Evolutionary conservation across 2,113 vertebrate species (phyloP).

Genomic region (Trachemys scripta): DNA sequence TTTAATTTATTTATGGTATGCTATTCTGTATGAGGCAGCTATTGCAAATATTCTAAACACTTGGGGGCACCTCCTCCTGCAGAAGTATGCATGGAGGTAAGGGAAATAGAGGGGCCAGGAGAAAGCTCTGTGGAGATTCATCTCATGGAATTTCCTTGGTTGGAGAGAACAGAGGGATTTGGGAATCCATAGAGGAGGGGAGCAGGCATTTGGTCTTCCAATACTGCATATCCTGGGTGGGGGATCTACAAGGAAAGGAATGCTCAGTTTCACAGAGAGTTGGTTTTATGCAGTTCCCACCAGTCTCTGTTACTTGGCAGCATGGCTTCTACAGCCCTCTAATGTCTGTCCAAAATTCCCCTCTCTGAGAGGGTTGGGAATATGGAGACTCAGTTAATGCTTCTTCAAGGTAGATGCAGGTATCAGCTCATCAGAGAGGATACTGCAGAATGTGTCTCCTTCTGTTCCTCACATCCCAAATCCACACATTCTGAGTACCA

Average conservation of each 20-base stretch:
- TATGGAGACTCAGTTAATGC: no score
- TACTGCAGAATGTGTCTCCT: no score
- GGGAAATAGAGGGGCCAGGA: not conserved
- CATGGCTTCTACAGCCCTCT: not conserved
- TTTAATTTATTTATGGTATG: not conserved
- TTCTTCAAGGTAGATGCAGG: no score
- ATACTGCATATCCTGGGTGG: not conserved
- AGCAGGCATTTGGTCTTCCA: not conserved
- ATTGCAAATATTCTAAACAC: not conserved
- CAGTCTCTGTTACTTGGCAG: not conserved
- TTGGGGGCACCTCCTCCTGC: not conserved
- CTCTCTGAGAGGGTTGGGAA: not conserved
- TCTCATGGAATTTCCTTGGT: not conserved
- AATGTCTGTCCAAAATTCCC: not conserved
- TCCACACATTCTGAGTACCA: no score
- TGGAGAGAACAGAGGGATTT: not conserved
- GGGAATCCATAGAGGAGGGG: not conserved
- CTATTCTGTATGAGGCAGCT: not conserved
- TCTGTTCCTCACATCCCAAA: no score
- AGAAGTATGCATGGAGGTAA: accelerated
- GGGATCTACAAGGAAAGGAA: not conserved
- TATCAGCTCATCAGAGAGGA: no score
- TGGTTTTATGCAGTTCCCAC: no score
- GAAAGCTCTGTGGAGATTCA: not conserved
- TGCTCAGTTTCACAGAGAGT: not conserved